Evolutionary conservation across 1,140 invertebrate genomes (phyloP), one percentile per base, ranked within the genome.

Genomic region (Zeugodacus cucurbitae): DNA sequence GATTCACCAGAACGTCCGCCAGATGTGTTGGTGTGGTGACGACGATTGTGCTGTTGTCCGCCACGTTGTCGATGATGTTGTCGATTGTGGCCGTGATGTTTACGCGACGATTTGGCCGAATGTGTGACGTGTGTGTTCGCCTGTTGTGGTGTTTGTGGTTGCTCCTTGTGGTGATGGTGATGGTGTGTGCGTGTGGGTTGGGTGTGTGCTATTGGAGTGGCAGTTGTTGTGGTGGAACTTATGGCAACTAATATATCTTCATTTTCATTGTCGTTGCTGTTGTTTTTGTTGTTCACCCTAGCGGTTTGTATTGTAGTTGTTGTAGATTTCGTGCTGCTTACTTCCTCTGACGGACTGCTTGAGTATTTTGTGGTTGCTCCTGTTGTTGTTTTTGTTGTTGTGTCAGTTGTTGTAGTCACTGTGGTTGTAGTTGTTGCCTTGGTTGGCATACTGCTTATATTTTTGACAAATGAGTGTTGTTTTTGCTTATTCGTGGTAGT

Each of bases 1-100:
- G 70, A 74, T n/a, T 82, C 74, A 37, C 44, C 26, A 2, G 74
- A 82, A 48, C 41, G 74, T 44, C 58, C 54, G 64, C 34, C 82
- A 44, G 14, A 44, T 11, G 67, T 57, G 85, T 58, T 62, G 90
- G 29, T 54, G 32, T 93, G 91, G 62, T 93, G 92, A 14, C 90
- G 90, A 26, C 89, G 89, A 3, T 89, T 74, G 32, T 88, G 89
- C n/a, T 90, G 89, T n/a, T 90, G 90, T 1, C 26, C 54, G 22
- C 85, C 64, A 41, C 67, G 88, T 62, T 87, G 88, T 88, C 82
- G 78, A 37, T 87, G 48, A 89, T 89, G 41, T n/a, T 89, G 86
- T 20, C 78, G 67, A 54, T 87, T 86, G 41, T 88, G 88, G 32
- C 54, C 22, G 90, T 89, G 14, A 85, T 74, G 87, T 64, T 86